Base-by-base conservation (phyloP, 2,888 invertebrate species). In the Zaprionus lineosus region DNA sequence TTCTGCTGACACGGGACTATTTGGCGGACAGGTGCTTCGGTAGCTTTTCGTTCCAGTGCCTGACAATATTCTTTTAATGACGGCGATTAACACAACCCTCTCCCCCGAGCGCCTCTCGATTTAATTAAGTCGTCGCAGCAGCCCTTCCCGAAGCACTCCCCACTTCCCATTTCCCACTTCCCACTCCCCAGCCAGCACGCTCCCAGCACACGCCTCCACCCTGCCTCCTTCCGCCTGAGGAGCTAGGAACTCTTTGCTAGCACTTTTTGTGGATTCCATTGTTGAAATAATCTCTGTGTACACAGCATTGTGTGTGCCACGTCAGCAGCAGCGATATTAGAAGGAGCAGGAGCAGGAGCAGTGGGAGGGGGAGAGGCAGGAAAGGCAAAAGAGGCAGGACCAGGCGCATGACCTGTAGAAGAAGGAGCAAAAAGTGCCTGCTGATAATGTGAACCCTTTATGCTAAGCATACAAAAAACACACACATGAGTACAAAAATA, bases 11-110 rank as follows among this genome's bases (percentile, higher is more conserved):
- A 6, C 34, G 7, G 43, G 19, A 19, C 26, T 31, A 33, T 52
- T 61, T 39, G 41, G 34, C 19, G 48, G 62, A 57, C 82, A 73
- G 82, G 78, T 78, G 66, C 61, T 70, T 58, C 15, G 53, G 63
- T 61, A 58, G 65, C 69, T 69, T 71, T 78, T 74, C 69, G 61
- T 77, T 68, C 46, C 56, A 59, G 63, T 58, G 83, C 83, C 57
- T 73, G 79, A 61, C 86, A 84, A 85, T 79, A 84, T 84, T 86
- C 68, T 86, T 84, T 85, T 81, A 81, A 84, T 82, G 79, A 51
- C 61, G 1, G 52, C 85, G 81, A 86, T 86, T 81, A 86, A 81
- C 82, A 60, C 47, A 47, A 11, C 8, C 36, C 40, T 19, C 24
- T 11, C 1, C 6, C 12, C 44, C 33, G 50, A 51, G 51, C 43